These are phyloP conservation scores for Drosophila mauritiana DNA, from an alignment of 1,140 invertebrate species.

Conservation along the genomic window DNA sequence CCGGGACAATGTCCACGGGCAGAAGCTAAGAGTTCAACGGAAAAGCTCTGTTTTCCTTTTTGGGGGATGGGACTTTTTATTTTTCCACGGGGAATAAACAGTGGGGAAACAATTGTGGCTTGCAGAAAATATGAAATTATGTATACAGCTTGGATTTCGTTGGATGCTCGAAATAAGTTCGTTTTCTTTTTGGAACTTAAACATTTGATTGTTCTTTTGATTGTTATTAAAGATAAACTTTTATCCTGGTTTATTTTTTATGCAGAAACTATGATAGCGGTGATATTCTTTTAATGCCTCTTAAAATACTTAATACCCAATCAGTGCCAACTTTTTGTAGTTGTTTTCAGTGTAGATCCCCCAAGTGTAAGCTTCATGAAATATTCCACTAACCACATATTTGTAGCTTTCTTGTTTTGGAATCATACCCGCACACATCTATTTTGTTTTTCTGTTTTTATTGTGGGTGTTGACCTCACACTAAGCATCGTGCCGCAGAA, in stretches of 20 bases:
- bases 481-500: conserved; percentile 38
- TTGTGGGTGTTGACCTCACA: conserved; percentile 72
- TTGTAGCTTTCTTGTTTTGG: neutral
- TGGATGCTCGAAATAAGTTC: neutral
- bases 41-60: conserved; percentile 9
- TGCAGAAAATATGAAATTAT: conserved; percentile 2
- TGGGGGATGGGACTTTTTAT: neutral
- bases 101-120: neutral
- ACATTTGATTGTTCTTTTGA: neutral
- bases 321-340: neutral
- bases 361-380: conserved; percentile 2
- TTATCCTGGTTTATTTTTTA: no score
- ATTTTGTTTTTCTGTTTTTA: conserved; percentile 26
- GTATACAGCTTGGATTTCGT: neutral
- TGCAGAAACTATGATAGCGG: no score
- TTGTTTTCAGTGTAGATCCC: neutral
- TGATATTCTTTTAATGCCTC: no score
- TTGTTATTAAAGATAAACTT: no score
- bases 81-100: neutral
- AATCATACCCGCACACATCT: neutral
- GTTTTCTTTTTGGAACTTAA: neutral
- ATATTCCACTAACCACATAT: neutral
- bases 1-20: conserved; percentile 22
- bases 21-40: conserved; percentile 21
- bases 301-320: no score